Conservation (phyloP, 2,797 vertebrate species). For the Danio kyathit region DNA sequence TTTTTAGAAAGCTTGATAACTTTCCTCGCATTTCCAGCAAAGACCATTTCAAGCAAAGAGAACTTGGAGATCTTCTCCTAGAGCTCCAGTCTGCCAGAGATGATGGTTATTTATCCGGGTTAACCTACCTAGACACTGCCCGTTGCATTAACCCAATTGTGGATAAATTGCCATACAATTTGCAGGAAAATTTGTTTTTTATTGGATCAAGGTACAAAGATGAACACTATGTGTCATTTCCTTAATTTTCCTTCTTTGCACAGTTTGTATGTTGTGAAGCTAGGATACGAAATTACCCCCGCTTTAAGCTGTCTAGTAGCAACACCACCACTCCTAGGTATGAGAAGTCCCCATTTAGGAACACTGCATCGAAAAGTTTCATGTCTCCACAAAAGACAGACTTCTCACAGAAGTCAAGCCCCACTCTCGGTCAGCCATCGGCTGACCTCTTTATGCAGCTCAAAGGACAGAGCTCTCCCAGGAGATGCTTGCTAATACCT, state of each 20-base stretch:
- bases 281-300: background rate
- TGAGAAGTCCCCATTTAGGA: background rate
- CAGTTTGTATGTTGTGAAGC: background rate
- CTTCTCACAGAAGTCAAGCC: too few relatives aligned
- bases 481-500: too few relatives aligned
- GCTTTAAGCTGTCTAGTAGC: background rate
- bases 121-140: slow-evolving; percentile 11
- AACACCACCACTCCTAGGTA: background rate
- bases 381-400: background rate
- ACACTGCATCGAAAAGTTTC: background rate
- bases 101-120: slow-evolving; percentile 9
- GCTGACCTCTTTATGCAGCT: too few relatives aligned
- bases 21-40: slow-evolving; percentile 1
- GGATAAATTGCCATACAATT: background rate
- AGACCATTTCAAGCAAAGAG: slow-evolving; percentile 19
- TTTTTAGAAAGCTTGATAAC: background rate
- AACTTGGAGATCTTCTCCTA: too few relatives aligned
- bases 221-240: background rate
- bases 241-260: slow-evolving; percentile 3
- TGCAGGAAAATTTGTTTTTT: slow-evolving; percentile 15
- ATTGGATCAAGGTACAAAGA: slow-evolving; percentile 25
- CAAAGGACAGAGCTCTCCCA: too few relatives aligned
- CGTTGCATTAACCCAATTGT: slow-evolving; percentile 4
- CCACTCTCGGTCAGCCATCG: too few relatives aligned
- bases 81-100: slow-evolving; percentile 20